Percentiles rank a stretch among this genome's conserved stretches.
Evolutionary conservation across 2,797 vertebrate species (phyloP).

Genomic region (Scarus forsteni): DNA sequence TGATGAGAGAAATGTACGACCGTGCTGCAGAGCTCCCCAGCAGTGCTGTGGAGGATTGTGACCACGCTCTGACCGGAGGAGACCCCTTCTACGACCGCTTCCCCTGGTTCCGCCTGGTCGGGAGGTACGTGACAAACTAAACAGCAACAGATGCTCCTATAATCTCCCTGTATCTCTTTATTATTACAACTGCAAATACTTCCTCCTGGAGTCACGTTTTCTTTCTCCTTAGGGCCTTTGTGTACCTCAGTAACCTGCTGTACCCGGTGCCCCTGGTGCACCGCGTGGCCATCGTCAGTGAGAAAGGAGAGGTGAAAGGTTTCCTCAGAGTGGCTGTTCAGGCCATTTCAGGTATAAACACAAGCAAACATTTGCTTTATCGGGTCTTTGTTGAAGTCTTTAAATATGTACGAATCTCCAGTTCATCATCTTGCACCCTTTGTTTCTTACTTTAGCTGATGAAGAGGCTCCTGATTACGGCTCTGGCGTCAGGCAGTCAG

Average conservation of each 20-base stretch:
- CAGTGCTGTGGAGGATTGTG: conserved; percentile 93
- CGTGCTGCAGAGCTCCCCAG: conserved; percentile 96
- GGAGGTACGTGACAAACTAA: conserved; percentile 86
- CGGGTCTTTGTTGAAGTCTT: neutral
- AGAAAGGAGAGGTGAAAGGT: conserved; percentile 98
- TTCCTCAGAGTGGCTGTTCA: conserved; percentile 97
- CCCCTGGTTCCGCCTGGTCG: conserved; percentile 98
- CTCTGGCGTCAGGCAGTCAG: conserved; percentile 95
- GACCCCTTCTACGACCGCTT: conserved; percentile 99
- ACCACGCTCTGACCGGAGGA: conserved; percentile 93
- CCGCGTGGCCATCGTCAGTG: conserved; percentile 96
- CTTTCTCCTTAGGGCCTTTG: conserved; percentile 89
- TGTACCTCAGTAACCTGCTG: conserved; percentile 97
- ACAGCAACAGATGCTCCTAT: neutral
- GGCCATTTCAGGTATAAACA: conserved; percentile 92
- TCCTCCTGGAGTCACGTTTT: neutral
- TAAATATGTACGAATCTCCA: neutral
- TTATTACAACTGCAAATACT: neutral
- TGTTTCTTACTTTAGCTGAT: conserved; percentile 84
- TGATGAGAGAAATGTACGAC: conserved; percentile 99
- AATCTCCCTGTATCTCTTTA: neutral
- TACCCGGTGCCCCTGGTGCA: conserved; percentile 97
- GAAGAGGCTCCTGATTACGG: conserved; percentile 98
- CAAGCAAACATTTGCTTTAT: neutral
- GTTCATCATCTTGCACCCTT: neutral